A percentile compares a stretch with the other conserved stretches of the same genome.
Evolutionary conservation across 2,797 vertebrate species (phyloP).

Genomic region (Hippocampus kuda): DNA sequence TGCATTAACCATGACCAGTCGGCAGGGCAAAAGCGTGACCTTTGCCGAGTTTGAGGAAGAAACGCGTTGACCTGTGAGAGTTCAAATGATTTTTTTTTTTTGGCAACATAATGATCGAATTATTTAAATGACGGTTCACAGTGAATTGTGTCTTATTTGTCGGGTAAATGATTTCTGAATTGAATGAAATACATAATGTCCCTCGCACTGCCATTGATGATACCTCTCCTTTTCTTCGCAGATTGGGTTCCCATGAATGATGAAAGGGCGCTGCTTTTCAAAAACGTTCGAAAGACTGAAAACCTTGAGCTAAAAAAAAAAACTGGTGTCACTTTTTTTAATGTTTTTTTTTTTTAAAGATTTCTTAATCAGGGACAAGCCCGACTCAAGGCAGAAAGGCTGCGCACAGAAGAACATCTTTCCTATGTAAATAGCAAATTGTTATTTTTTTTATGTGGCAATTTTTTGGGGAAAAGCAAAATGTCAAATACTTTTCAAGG

Average conservation of each 20-base stretch:
- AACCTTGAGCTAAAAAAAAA: constrained; percentile 1
- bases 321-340: constrained; percentile 32
- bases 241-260: constrained; percentile 11
- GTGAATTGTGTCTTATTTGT: not conserved
- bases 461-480: constrained; percentile 25
- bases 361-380: constrained; percentile 51
- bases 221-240: constrained; percentile 17
- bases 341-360: constrained; percentile 18
- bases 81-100: not conserved
- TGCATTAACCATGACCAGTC: too few species aligned
- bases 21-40: too few species aligned
- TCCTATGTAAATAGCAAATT: constrained; percentile 31
- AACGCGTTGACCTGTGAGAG: not conserved
- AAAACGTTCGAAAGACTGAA: constrained; percentile 22
- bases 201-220: not conserved
- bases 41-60: too few species aligned
- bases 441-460: constrained; percentile 16
- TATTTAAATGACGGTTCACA: not conserved
- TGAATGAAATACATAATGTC: not conserved
- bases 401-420: constrained; percentile 38
- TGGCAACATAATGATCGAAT: not conserved
- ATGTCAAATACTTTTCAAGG: constrained; percentile 24
- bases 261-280: constrained; percentile 9
- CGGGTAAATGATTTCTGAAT: not conserved
- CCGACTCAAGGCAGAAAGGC: constrained; percentile 10